Evolutionary conservation across 2,888 invertebrate genomes (phyloP).

Genomic region (Synanthedon vespiformis): DNA sequence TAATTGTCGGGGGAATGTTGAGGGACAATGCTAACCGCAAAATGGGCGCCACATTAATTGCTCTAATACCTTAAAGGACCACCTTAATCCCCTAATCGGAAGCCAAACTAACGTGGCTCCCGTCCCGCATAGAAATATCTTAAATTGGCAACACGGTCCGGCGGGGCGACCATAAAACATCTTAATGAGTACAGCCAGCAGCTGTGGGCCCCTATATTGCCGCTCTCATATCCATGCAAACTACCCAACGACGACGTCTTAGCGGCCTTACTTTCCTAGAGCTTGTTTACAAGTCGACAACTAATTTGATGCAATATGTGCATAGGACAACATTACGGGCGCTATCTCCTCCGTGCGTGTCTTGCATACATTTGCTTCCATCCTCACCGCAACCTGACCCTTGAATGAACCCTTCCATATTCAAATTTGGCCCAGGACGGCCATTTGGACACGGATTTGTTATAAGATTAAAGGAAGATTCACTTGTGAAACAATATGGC

Average conservation of each 20-base stretch:
- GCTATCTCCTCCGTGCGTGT: constrained; percentile 66
- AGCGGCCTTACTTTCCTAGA: constrained; percentile 62
- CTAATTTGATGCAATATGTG: constrained; percentile 73
- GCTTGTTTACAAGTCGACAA: constrained; percentile 69
- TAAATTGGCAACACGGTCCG: constrained; percentile 69
- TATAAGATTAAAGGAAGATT: constrained; percentile 73
- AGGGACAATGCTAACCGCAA: constrained; percentile 50
- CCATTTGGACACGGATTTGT: constrained; percentile 72
- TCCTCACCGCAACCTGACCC: constrained; percentile 55
- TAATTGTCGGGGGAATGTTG: constrained; percentile 15
- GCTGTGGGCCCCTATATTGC: constrained; percentile 68
- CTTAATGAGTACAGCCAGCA: constrained; percentile 70
- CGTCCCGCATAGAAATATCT: constrained; percentile 70
- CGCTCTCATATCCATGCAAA: constrained; percentile 71
- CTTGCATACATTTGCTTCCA: constrained; percentile 66
- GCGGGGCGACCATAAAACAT: constrained; percentile 70
- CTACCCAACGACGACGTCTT: constrained; percentile 63
- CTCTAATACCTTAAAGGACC: constrained; percentile 66
- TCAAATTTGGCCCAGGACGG: constrained; percentile 64
- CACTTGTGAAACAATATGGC: constrained; percentile 71
- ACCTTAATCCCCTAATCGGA: constrained; percentile 68
- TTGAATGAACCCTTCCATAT: constrained; percentile 60
- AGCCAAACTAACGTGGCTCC: constrained; percentile 65
- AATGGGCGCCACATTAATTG: constrained; percentile 63
- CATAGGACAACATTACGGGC: constrained; percentile 68